phyloP scores from a whole-genome alignment of 2,797 vertebrate species.

The Staurois parvus region DNA sequence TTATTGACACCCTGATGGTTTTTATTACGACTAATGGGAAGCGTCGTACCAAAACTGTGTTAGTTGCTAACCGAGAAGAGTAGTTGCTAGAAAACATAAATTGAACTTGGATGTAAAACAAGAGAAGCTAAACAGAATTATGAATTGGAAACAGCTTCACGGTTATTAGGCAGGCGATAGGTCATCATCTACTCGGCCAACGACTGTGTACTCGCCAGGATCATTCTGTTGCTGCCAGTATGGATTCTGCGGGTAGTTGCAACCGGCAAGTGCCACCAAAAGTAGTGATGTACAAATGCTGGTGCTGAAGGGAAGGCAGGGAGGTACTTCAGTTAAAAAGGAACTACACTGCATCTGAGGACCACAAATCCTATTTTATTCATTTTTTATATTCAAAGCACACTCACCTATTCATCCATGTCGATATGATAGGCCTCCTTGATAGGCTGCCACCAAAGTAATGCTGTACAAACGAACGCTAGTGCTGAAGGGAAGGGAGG shows the following conservation, averaged over 20 bases:
- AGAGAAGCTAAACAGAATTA: slow-evolving; percentile 20
- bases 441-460: too few species aligned
- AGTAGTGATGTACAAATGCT: too few species aligned
- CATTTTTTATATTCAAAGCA: too few species aligned
- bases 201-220: neutral
- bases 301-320: neutral
- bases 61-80: slow-evolving; percentile 14
- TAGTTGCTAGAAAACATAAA: slow-evolving; percentile 32
- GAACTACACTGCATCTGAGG: too few species aligned
- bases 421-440: too few species aligned
- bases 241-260: neutral
- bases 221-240: neutral
- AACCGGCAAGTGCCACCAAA: neutral
- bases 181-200: slow-evolving; percentile 10
- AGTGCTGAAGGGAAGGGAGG: too few species aligned
- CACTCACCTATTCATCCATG: too few species aligned
- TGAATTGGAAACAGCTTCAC: neutral
- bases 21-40: neutral
- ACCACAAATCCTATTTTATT: too few species aligned
- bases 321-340: neutral
- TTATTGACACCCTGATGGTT: slow-evolving; percentile 14
- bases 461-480: too few species aligned
- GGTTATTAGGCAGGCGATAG: slow-evolving; percentile 10
- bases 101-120: slow-evolving; percentile 19
- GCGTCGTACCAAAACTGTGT: neutral